A percentile compares a stretch with the other conserved stretches of the same genome.
Conservation (phyloP, 2,888 invertebrate genomes). For the Pyrrhosoma nymphula region DNA sequence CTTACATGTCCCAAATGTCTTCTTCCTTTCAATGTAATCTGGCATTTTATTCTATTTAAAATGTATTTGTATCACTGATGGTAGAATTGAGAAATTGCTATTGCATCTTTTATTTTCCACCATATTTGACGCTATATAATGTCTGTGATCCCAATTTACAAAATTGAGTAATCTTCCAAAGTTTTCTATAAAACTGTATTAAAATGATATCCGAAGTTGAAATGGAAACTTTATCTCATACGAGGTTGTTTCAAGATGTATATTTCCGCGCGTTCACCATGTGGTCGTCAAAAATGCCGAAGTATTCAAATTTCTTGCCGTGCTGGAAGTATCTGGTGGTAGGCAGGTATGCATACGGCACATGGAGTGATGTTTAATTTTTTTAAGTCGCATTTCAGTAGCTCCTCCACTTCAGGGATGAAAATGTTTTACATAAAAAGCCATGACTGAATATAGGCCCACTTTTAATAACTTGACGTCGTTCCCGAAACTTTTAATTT, state of each 20-base stretch:
- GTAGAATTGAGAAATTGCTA: too few species aligned
- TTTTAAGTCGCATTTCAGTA: background rate
- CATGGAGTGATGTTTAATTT: too few species aligned
- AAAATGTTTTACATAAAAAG: background rate
- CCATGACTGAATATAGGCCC: background rate
- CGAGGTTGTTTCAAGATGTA: background rate
- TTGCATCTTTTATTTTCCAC: too few species aligned
- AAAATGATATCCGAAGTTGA: too few species aligned
- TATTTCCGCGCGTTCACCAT: background rate
- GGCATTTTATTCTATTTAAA: too few species aligned
- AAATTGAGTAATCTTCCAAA: too few species aligned
- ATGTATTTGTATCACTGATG: too few species aligned
- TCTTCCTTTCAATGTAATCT: too few species aligned
- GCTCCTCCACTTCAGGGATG: background rate
- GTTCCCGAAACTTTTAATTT: conserved; percentile 4
- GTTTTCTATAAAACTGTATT: too few species aligned
- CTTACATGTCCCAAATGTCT: too few species aligned
- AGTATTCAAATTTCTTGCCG: background rate
- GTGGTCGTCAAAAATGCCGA: background rate
- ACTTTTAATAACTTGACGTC: conserved; percentile 13
- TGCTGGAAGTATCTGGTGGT: background rate
- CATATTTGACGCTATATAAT: too few species aligned
- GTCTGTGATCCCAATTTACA: too few species aligned
- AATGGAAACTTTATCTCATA: background rate
- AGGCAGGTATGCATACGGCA: background rate